Evolutionary conservation across 2,113 vertebrate species (phyloP).

Genomic region (Hirundichthys speculiger): DNA sequence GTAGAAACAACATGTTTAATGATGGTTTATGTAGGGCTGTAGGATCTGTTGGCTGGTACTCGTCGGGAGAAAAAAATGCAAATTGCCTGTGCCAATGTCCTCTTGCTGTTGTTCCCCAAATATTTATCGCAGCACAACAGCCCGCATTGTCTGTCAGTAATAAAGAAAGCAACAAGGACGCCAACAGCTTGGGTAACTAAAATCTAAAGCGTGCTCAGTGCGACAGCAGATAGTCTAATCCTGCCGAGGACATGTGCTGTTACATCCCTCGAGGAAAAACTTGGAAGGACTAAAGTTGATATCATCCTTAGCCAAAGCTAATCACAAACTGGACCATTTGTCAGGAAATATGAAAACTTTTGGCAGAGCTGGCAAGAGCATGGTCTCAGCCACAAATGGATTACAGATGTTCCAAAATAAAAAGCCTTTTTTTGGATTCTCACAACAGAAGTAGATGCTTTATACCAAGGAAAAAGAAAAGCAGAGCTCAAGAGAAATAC

Average conservation of each 20-base stretch:
- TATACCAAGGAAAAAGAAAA: slow-evolving; percentile 4
- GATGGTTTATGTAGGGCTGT: slow-evolving; percentile 62
- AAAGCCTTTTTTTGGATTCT: slow-evolving; percentile 67
- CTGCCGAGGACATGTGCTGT: slow-evolving; percentile 46
- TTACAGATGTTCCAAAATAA: slow-evolving; percentile 71
- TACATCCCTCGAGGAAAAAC: slow-evolving; percentile 40
- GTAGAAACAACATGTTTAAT: slow-evolving; percentile 56
- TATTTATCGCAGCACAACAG: slow-evolving; percentile 64
- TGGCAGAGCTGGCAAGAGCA: slow-evolving; percentile 58
- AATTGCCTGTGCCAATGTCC: slow-evolving; percentile 64
- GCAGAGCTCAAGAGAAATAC: slow-evolving; percentile 37
- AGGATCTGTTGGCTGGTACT: slow-evolving; percentile 47
- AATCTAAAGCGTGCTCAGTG: slow-evolving; percentile 51
- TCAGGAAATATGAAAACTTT: slow-evolving; percentile 68
- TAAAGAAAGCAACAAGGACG: slow-evolving; percentile 48
- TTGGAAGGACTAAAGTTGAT: slow-evolving; percentile 51
- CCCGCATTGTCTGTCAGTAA: slow-evolving; percentile 59
- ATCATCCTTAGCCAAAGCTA: slow-evolving; percentile 58
- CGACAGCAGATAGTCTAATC: slow-evolving; percentile 56
- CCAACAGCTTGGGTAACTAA: slow-evolving; percentile 40
- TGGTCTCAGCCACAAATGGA: slow-evolving; percentile 71
- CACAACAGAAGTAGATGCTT: slow-evolving; percentile 68
- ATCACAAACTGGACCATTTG: slow-evolving; percentile 66
- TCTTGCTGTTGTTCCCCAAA: slow-evolving; percentile 58
- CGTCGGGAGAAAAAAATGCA: slow-evolving; percentile 48